Base-by-base conservation (phyloP, 2,797 vertebrate genomes). In the Choloepus didactylus region DNA sequence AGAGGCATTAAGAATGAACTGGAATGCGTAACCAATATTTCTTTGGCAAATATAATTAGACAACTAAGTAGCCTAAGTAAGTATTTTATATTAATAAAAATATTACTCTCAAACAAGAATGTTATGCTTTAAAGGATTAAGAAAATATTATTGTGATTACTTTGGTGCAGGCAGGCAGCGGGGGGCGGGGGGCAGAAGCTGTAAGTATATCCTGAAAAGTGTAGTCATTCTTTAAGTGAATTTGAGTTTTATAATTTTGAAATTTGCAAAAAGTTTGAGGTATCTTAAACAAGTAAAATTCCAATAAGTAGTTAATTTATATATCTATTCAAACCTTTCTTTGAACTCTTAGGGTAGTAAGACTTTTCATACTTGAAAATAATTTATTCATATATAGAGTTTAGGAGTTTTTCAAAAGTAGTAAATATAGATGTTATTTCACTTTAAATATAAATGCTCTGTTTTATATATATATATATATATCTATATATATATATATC, bases 11-110 rank as follows among this genome's bases (percentile, higher is more conserved):
- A 99, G 98, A 99, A 99, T 79, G 99, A 99, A 98, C 96, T 99
- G 98, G 99, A 99, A 98, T 99, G 99, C 97, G 99, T 99, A 97
- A 99, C 99, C 96, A 99, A 99, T 98, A 99, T 99, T 97, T 99
- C 99, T 92, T 98, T 99, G 98, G 99, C 99, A 98, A 99, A 99
- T 98, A 99, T 99, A 98, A 99, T 99, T 97, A 99, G 99, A 96
- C 99, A 99, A 96, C 99, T 99, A 97, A 99, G 99, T 98, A 99
- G 99, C 98, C 98, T 99, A 97, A 99, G 99, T 99, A 98, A 99
- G 99, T 99, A 98, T 80, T 73, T 81, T 94, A 60, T 95, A 51
- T 87, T 90, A 89, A 66, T 92, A 69, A 89, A 93, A 95, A 60
- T 64, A 94, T 12, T 83, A 56, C 44, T 97, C 89, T 51, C 69